Evolutionary conservation across 2,888 invertebrate genomes (phyloP), one percentile per base, ranked within the genome.

Genomic region (Eledona agricola): DNA sequence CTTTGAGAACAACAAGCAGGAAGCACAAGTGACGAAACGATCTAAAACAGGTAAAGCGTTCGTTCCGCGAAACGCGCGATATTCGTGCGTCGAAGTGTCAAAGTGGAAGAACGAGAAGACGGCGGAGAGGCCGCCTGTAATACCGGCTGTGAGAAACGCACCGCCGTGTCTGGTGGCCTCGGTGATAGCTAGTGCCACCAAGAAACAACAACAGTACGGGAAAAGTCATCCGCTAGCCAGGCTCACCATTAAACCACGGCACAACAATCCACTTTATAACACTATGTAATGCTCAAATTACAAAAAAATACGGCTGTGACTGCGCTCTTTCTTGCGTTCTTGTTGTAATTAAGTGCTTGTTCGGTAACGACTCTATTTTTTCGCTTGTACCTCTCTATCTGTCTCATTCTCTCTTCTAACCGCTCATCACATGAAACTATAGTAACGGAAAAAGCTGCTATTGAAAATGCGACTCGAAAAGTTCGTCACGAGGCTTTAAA

Each of bases 191-290:
- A 86, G 85, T 75, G 65, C 65, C 2, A 61, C 61, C 10, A 89
- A 89, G 77, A 86, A 89, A 77, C 89, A 90, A 77, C 84, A 88
- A 72, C 93, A 94, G 76, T 93, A 92, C 75, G 94, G 94, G 67
- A 92, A 91, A 78, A 93, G 90, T 70, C 94, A 95, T 82, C 94
- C 95, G 63, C 82, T 95, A 72, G 88, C 93, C 70, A 88, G 89
- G 83, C 83, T 95, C 77, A 88, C 87, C 79, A 82, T 88, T 77
- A 86, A 89, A 80, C 83, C 84, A 68, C 82, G 85, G 79, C 83
- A 87, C 79, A 89, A 88, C 78, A 88, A 90, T 80, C 85, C 88
- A 72, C 89, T 91, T 78, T 92, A 90, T 80, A 92, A 92, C 81
- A 92, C 91, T 73, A 91, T 92, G 92, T 92, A 87, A 87, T 66